A percentile compares a stretch with the other conserved stretches of the same genome.
Evolutionary conservation across 1,140 invertebrate species (phyloP).

Genomic region (Pteromalus puparum): DNA sequence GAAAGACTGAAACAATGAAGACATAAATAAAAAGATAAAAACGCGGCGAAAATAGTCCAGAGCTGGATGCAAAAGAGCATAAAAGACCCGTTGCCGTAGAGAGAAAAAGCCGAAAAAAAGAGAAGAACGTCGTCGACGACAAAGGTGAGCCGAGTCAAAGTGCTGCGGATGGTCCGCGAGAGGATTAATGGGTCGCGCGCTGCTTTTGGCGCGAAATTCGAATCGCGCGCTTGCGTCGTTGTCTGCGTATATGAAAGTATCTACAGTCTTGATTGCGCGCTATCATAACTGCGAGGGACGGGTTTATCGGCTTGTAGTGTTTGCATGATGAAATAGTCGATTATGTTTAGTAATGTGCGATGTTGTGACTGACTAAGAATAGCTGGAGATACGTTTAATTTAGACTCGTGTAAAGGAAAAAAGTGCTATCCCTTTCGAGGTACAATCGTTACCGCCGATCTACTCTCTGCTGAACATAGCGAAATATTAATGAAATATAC

Average conservation of each 20-base stretch:
- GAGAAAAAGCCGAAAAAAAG: conserved; percentile 30
- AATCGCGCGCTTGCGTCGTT: neutral
- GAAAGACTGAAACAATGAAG: conserved; percentile 26
- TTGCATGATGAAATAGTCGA: conserved; percentile 26
- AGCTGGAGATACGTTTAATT: neutral
- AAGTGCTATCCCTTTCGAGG: too few relatives aligned
- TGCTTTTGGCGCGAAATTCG: conserved; percentile 8
- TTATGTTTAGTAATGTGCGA: conserved; percentile 15
- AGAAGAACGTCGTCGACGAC: conserved; percentile 8
- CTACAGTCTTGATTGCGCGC: neutral
- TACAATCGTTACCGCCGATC: too few relatives aligned
- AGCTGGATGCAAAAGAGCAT: conserved; percentile 52
- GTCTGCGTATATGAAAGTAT: neutral
- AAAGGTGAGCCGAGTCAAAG: conserved; percentile 37
- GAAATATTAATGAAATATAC: neutral
- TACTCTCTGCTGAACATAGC: too few relatives aligned
- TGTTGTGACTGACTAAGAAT: neutral
- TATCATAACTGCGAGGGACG: neutral
- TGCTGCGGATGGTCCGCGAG: conserved; percentile 13
- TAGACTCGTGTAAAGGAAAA: too few relatives aligned
- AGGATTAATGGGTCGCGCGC: conserved; percentile 29
- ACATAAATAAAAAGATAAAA: conserved; percentile 7
- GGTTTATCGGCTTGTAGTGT: neutral
- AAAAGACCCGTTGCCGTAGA: conserved; percentile 26
- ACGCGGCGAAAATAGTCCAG: neutral